phyloP scores from a whole-genome alignment of 2,888 invertebrate genomes.

The Noctua comes region DNA sequence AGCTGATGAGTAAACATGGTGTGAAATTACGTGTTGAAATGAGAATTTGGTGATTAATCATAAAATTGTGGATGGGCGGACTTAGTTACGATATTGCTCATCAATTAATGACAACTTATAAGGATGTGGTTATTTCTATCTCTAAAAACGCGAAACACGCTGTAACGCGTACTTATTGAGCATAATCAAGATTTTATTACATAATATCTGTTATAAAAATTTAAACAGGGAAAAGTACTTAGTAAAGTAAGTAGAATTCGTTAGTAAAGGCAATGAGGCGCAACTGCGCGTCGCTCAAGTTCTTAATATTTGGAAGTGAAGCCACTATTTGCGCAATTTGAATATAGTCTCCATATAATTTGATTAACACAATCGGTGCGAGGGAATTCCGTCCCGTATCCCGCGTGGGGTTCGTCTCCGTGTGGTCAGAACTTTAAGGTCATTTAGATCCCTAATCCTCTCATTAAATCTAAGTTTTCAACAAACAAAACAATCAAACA shows the following conservation, averaged over 20 bases:
- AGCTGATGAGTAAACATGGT: background rate
- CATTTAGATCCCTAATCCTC: background rate
- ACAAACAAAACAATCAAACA: background rate
- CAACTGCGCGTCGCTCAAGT: background rate
- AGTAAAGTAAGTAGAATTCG: no score
- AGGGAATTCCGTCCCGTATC: background rate
- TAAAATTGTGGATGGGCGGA: background rate
- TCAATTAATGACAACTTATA: constrained; percentile 20
- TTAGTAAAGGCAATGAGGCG: background rate
- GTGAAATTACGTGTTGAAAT: constrained; percentile 29
- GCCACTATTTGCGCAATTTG: background rate
- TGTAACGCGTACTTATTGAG: background rate
- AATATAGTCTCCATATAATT: background rate
- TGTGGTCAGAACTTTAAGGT: background rate
- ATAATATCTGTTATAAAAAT: background rate
- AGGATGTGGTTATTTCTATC: background rate
- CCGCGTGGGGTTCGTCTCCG: no score
- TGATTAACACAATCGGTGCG: background rate
- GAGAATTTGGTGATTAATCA: constrained; percentile 23
- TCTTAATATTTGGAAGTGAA: background rate
- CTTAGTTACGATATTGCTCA: background rate
- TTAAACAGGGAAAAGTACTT: background rate
- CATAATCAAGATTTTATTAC: background rate
- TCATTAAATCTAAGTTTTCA: background rate
- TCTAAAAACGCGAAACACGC: background rate